phyloP scores from a whole-genome alignment of 2,888 invertebrate species.

The Microdon myrmicae region DNA sequence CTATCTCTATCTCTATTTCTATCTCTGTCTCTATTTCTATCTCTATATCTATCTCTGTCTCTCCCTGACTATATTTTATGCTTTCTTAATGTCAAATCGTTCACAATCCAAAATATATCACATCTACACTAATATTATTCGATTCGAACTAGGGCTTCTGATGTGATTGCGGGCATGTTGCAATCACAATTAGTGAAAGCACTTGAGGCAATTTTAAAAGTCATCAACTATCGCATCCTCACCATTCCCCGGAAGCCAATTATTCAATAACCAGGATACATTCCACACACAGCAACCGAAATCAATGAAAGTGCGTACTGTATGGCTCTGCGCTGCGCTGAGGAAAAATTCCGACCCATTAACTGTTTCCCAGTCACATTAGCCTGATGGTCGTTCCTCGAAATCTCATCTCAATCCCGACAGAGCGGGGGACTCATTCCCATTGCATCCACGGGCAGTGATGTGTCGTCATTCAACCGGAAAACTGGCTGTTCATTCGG shows the following conservation, averaged over 20 bases:
- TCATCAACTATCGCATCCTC: conserved; percentile 15
- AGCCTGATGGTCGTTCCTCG: conserved; percentile 36
- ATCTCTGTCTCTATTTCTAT: too few species aligned
- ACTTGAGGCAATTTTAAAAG: too few species aligned
- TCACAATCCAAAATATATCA: too few species aligned
- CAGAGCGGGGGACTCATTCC: conserved; percentile 6
- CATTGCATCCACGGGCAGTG: background rate
- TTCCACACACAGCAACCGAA: conserved; percentile 18
- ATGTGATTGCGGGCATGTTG: too few species aligned
- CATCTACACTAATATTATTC: too few species aligned
- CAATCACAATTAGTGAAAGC: too few species aligned
- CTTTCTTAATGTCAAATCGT: too few species aligned
- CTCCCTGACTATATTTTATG: too few species aligned
- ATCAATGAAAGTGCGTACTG: conserved; percentile 33
- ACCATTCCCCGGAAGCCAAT: conserved; percentile 41
- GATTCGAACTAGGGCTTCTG: too few species aligned
- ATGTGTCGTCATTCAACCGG: conserved; percentile 44
- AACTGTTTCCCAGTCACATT: conserved; percentile 41
- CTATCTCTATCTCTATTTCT: too few species aligned
- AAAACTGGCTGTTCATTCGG: conserved; percentile 42
- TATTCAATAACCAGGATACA: conserved; percentile 41
- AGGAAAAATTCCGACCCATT: conserved; percentile 24
- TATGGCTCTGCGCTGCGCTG: conserved; percentile 1
- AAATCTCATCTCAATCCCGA: conserved; percentile 33
- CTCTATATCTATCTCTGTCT: too few species aligned